phyloP scores from a whole-genome alignment of 2,113 vertebrate species.

The Xerus inauris region DNA sequence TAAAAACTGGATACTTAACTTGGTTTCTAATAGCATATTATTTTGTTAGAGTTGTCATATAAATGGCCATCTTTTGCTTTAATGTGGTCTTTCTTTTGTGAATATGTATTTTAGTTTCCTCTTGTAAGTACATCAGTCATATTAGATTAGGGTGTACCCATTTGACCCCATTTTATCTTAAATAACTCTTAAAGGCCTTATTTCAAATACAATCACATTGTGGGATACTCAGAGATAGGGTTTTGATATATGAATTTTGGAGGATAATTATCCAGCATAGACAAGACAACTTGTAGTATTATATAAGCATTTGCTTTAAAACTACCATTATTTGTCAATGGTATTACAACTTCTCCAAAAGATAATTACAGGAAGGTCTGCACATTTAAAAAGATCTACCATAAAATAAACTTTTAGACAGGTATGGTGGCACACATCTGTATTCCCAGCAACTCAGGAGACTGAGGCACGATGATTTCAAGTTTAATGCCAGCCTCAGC shows the following conservation, averaged over 20 bases:
- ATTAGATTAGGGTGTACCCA: not conserved
- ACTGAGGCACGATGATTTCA: no score
- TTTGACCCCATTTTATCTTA: not conserved
- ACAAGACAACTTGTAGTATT: not conserved
- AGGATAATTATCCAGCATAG: not conserved
- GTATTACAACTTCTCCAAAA: not conserved
- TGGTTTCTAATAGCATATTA: not conserved
- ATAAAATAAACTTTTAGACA: not conserved
- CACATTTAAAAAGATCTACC: not conserved
- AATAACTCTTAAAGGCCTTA: not conserved
- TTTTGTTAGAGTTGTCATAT: not conserved
- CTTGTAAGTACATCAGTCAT: not conserved
- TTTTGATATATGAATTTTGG: not conserved
- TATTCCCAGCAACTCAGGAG: no score
- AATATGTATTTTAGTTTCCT: not conserved
- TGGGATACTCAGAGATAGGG: not conserved
- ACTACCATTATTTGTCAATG: not conserved
- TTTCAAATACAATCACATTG: not conserved
- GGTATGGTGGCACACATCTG: no score
- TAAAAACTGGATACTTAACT: not conserved
- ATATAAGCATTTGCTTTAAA: not conserved
- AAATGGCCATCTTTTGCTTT: not conserved
- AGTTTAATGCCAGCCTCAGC: no score
- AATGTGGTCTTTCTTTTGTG: not conserved
- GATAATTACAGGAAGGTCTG: not conserved